phyloP scores from a whole-genome alignment of 2,888 invertebrate species.

The Cryptops parisi region DNA sequence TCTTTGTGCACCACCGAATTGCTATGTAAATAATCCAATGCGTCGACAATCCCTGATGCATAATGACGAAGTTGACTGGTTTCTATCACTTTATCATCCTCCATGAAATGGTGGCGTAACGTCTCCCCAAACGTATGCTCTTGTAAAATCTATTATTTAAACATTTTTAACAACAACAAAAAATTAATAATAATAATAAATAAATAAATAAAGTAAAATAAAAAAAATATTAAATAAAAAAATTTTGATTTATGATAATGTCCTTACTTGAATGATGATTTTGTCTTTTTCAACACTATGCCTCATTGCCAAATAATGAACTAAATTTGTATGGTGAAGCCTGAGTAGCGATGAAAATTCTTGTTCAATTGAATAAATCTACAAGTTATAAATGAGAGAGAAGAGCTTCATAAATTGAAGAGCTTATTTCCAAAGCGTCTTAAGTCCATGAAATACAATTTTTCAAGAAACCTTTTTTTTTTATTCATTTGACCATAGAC shows the following conservation, averaged over 20 bases:
- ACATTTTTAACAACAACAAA: conserved; percentile 1
- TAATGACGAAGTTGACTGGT: conserved; percentile 47
- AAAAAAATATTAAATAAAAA: too few species aligned
- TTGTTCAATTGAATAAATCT: conserved; percentile 55
- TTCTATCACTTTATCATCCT: conserved; percentile 39
- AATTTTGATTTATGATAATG: too few species aligned
- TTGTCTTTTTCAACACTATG: conserved; percentile 43
- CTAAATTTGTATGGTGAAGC: conserved; percentile 53
- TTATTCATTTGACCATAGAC: too few species aligned
- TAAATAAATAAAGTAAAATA: conserved; percentile 47
- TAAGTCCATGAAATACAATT: too few species aligned
- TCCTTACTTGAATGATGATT: conserved; percentile 46
- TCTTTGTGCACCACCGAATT: conserved; percentile 70
- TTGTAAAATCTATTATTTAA: conserved; percentile 29
- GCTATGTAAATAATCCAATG: conserved; percentile 61
- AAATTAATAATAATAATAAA: conserved; percentile 29
- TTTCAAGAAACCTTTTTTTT: too few species aligned
- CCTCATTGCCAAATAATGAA: conserved; percentile 60
- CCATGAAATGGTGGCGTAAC: too few species aligned
- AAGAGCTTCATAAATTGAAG: too few species aligned
- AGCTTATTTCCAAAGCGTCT: too few species aligned
- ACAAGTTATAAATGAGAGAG: background rate
- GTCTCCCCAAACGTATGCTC: conserved; percentile 34
- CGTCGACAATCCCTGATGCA: conserved; percentile 54
- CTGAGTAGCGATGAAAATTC: conserved; percentile 57